Percentiles rank a stretch among this genome's conserved stretches.
phyloP scores from a whole-genome alignment of 2,888 invertebrate species.

The Lobophora halterata region DNA sequence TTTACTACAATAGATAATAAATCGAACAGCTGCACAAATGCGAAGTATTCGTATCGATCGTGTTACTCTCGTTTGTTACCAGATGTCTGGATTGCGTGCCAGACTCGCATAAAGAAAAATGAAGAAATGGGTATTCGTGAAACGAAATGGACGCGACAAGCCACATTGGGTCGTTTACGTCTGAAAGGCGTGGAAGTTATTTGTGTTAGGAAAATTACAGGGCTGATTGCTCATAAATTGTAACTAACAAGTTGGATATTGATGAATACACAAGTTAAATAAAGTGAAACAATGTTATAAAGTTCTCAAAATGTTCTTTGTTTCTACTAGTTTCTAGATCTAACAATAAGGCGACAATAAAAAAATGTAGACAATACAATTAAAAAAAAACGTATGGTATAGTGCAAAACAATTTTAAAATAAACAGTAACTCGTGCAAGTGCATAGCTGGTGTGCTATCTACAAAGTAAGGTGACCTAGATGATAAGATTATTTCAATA shows the following conservation, averaged over 20 bases:
- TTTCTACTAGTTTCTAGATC: too few relatives aligned
- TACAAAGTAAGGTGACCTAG: slow-evolving; percentile 79
- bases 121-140: slow-evolving; percentile 11
- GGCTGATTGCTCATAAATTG: too few relatives aligned
- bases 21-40: slow-evolving; percentile 8
- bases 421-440: slow-evolving; percentile 39
- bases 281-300: too few relatives aligned
- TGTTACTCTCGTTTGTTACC: slow-evolving; percentile 10
- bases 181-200: slow-evolving; percentile 9
- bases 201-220: not conserved
- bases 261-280: too few relatives aligned
- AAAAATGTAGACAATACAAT: slow-evolving; percentile 5
- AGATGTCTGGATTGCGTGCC: slow-evolving; percentile 15
- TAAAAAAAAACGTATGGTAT: slow-evolving; percentile 1
- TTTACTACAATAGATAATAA: slow-evolving; percentile 3
- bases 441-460: slow-evolving; percentile 59
- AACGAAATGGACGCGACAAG: slow-evolving; percentile 7
- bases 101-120: slow-evolving; percentile 14
- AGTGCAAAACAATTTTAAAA: slow-evolving; percentile 25
- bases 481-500: slow-evolving; percentile 79
- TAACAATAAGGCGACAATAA: too few relatives aligned
- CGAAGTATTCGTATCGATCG: slow-evolving; percentile 10
- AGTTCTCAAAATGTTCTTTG: too few relatives aligned
- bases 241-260: too few relatives aligned
- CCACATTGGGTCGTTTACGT: slow-evolving; percentile 1